Base-by-base conservation (phyloP, 2,888 invertebrate genomes). In the Drosophila rubida region DNA sequence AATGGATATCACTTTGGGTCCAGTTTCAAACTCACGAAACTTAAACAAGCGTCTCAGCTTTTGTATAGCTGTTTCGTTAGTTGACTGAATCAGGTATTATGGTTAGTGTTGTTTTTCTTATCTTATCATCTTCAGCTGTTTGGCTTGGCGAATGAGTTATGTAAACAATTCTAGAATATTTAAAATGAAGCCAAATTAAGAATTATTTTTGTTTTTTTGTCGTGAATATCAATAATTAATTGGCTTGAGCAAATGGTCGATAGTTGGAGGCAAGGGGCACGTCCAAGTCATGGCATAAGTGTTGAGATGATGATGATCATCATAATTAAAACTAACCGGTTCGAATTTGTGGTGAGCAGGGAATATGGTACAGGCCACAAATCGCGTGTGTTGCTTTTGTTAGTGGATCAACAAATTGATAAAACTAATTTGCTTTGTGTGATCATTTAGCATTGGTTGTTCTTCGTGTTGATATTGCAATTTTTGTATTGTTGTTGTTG, bases 371-470 rank as follows among this genome's bases (percentile, higher is more conserved):
- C 16, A 4, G n/a, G 8, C 42, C 42, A 44, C 37, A 64, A 22
- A 51, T 5, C 45, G 37, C 9, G 6, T 37, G 46, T 37, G 25
- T 54, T 54, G n/a, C 19, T 19, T 57, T 57, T 57, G 46, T 35
- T 42, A 48, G 42, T 60, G 44, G 42, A 14, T 42, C 44, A 57
- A 51, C 71, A 70, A 67, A 71, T 75, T 75, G 57, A 57, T 42
- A 60, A 27, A 53, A 60, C 39, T 45, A 53, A 74, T 63, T 62
- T 48, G 67, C 14, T 48, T 14, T 61, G 66, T 53, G 16, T 16
- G 75, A 54, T 58, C 53, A 49, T 74, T 55, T 63, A 53, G 44
- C 54, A 11, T 7, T 5, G 8, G 6, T 4, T 32, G 5, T 50
- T 59, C 11, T 53, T 44, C 37, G 22, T 59, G 50, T 51, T 30